Evolutionary conservation across 2,797 vertebrate genomes (phyloP), one percentile per base, ranked within the genome.

Genomic region (Intellagama lesueurii): DNA sequence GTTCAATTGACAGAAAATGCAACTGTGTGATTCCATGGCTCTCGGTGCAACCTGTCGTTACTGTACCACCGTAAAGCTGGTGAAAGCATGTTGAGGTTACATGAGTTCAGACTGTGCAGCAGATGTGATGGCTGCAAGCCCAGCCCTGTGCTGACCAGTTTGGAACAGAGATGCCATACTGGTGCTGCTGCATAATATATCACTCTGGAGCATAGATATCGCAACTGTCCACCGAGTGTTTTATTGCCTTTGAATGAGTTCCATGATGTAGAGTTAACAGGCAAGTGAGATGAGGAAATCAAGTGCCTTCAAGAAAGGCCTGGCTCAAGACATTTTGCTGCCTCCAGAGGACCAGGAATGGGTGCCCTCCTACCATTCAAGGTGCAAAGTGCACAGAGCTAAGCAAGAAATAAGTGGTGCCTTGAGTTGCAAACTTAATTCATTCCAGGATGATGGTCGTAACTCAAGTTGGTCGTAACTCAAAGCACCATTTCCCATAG

Each of bases 121-220:
- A 90, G 79, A 87, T 90, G 85, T 56, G 47, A 86, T 78, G 80
- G 80, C 89, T 87, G 26, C 28, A 87, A 70, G 89, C 89, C 85
- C 80, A 83, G 85, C 22, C 30, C 77, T 72, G 73, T 90, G 79
- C 80, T 56, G 70, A 87, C 72, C 60, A 78, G n/a, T 82, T 86
- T 77, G 70, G 72, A 87, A 78, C 32, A 70, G 28, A 70, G 66
- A 83, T 82, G 66, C 49, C 47, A 86, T 35, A 44, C 47, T 78
- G 47, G 14, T 90, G 56, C 77, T 44, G 40, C 68, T 81, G 60
- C 79, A 86, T 90, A 79, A 77, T 82, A 79, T 87, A 77, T 82
- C 89, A 87, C n/a, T 86, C 40, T 66, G 40, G 80, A n/a, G 32
- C 69, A 81, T 30, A 30, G 40, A 81, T 64, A 64, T 28, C 44